A percentile compares a stretch with the other conserved stretches of the same genome.
These are phyloP conservation scores for Criorhina ranunculi DNA, from an alignment of 2,888 invertebrate genomes.

Conservation along the genomic window DNA sequence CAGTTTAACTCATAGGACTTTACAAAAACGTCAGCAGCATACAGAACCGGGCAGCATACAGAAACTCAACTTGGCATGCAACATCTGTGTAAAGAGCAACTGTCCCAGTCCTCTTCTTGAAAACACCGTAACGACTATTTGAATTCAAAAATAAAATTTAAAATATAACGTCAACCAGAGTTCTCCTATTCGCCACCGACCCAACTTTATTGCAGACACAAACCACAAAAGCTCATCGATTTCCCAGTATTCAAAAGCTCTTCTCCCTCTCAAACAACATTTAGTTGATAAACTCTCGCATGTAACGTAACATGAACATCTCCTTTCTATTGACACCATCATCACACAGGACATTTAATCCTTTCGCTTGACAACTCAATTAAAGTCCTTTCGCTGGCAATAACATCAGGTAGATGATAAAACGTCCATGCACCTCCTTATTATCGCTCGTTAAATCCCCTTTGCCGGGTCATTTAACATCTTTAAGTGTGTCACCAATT, in stretches of 20 bases:
- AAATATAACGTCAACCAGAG: background rate
- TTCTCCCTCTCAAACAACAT: background rate
- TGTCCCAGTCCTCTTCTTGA: too few relatives aligned
- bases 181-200: constrained; percentile 47
- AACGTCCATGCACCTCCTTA: constrained; percentile 16
- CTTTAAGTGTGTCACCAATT: constrained; percentile 46
- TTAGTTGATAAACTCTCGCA: constrained; percentile 6
- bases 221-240: constrained; percentile 36
- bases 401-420: constrained; percentile 24
- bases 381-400: constrained; percentile 39
- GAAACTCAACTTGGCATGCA: too few relatives aligned
- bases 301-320: background rate
- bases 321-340: background rate
- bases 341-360: constrained; percentile 48
- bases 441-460: constrained; percentile 24
- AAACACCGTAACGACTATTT: background rate
- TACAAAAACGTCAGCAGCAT: too few relatives aligned
- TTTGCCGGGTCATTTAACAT: constrained; percentile 28
- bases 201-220: constrained; percentile 26
- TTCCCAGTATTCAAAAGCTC: constrained; percentile 48
- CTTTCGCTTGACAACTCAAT: constrained; percentile 52
- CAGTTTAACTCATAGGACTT: too few relatives aligned
- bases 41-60: too few relatives aligned
- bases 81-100: too few relatives aligned
- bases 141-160: background rate